Evolutionary conservation across 2,888 invertebrate species (phyloP).

Genomic region (Cylloceria caligata): DNA sequence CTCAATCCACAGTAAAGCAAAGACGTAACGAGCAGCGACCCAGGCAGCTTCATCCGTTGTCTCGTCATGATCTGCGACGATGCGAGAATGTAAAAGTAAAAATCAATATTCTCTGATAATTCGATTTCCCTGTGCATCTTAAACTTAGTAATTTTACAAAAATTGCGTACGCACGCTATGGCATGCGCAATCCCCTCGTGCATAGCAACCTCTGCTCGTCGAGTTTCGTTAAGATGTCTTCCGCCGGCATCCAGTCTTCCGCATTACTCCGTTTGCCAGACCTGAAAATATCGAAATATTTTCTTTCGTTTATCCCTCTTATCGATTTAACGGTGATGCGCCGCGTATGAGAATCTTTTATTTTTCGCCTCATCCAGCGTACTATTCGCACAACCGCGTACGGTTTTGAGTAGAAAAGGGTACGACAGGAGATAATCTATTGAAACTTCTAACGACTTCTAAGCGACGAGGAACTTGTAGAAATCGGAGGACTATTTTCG

Average conservation of each 20-base stretch:
- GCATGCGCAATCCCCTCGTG: neutral
- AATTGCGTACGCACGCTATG: neutral
- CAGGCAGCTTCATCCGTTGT: constrained; percentile 25
- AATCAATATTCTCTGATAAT: neutral
- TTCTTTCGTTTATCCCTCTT: neutral
- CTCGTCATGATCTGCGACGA: constrained; percentile 40
- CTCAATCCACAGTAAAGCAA: constrained; percentile 6
- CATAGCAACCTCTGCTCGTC: constrained; percentile 13
- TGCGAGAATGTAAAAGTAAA: neutral
- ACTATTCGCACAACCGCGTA: neutral
- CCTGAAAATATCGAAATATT: neutral
- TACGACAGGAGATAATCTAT: too few species aligned
- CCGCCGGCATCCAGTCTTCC: constrained; percentile 8
- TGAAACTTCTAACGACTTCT: too few species aligned
- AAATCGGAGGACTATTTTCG: too few species aligned
- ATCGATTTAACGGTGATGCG: neutral
- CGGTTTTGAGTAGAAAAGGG: neutral
- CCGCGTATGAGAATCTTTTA: neutral
- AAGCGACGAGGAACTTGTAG: too few species aligned
- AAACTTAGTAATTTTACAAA: neutral
- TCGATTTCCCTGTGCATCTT: neutral
- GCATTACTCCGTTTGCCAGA: neutral
- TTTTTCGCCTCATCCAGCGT: too few species aligned
- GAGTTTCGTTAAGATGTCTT: constrained; percentile 23
- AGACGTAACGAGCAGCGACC: constrained; percentile 31